Base-by-base conservation (phyloP, 2,797 vertebrate genomes). In the Gobio occitaniae region DNA sequence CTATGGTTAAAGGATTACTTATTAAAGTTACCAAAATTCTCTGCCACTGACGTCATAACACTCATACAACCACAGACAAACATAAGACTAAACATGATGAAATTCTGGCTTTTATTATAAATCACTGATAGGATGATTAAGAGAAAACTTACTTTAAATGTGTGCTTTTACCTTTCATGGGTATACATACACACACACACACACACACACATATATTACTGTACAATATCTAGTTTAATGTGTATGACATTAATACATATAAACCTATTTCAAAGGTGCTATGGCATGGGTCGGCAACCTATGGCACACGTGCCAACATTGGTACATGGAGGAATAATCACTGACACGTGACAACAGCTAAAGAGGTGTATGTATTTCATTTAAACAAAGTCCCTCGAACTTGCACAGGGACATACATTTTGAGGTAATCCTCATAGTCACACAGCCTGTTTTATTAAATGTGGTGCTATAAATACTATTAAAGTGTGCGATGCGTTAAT, bases 1-100 rank as follows among this genome's bases (percentile, higher is more conserved):
- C 50, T 56, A 68, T 19, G 6, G 21, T 54, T 83, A 44, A 66
- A 50, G 21, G 48, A 44, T 69, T 54, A 54, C 29, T 44, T 68
- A 32, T 32, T 75, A 66, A 52, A 29, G 44, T 77, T 68, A 68
- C 21, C 11, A 41, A 74, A 77, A 41, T 66, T 74, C 19, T 66
- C 5, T 16, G 52, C n/a, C 4, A 83, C 59, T 48, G 29, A 38
- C 25, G 6, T 29, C 44, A 61, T 61, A 72, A 50, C n/a, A 82
- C 41, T 47, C 9, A 44, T 4, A 29, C 50, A 59, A 47, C 80
- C 15, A 36, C 16, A 61, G 6, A 44, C 17, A 48, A 47, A 9
- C 36, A 29, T 10, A 56, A 25, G 11, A 41, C 7, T 38, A 78
- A 48, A 65, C 7, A 32, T 50, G 2, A 50, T 10, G 9, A 54